Evolutionary conservation across 2,113 vertebrate species (phyloP).

Genomic region (Ailurus styani): DNA sequence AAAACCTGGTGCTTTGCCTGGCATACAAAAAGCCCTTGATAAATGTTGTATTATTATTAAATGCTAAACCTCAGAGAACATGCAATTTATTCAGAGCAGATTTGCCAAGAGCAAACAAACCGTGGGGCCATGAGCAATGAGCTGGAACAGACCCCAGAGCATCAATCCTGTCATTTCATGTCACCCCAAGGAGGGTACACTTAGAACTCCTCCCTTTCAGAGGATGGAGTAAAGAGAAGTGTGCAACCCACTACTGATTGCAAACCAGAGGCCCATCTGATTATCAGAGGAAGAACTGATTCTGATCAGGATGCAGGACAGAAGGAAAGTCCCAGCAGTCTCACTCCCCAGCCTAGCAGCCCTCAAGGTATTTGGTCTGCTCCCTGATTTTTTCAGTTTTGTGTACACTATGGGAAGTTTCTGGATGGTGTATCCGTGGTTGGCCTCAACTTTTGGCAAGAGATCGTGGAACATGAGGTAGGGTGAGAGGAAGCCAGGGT

Average conservation of each 20-base stretch:
- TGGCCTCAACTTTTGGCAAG: neutral
- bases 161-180: neutral
- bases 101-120: slow-evolving; percentile 13
- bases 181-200: neutral
- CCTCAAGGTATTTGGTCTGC: neutral
- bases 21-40: neutral
- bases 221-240: neutral
- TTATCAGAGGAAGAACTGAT: neutral
- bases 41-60: slow-evolving; percentile 36
- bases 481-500: neutral
- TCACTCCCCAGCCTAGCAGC: neutral
- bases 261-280: neutral
- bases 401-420: neutral
- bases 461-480: neutral
- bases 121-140: neutral
- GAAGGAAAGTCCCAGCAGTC: slow-evolving; percentile 21
- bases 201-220: neutral
- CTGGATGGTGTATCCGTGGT: neutral
- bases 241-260: neutral
- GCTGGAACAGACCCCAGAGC: neutral
- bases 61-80: neutral
- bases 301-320: neutral
- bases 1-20: neutral
- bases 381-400: neutral
- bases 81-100: neutral